A percentile compares a stretch with the other conserved stretches of the same genome.
Evolutionary conservation across 2,113 vertebrate genomes (phyloP).

Genomic region (Aleadryas rufinucha): DNA sequence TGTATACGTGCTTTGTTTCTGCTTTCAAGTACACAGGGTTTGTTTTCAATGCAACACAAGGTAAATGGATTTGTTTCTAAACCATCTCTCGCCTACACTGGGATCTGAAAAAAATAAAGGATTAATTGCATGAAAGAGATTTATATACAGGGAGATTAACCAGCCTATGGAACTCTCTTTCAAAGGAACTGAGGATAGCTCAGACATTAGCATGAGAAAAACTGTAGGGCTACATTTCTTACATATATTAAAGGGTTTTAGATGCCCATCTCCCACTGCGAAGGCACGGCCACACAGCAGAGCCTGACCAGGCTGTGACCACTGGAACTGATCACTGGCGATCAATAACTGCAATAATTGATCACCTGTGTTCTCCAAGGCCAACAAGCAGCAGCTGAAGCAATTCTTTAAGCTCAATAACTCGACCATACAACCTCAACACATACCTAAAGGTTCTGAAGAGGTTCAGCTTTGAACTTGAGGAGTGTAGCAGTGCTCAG

Average conservation of each 20-base stretch:
- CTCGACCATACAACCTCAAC: background rate
- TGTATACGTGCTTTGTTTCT: background rate
- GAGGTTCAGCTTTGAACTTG: background rate
- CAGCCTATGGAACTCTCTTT: background rate
- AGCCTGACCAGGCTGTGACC: background rate
- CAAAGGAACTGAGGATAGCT: background rate
- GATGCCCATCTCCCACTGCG: background rate
- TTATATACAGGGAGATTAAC: conserved; percentile 23
- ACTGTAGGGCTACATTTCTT: background rate
- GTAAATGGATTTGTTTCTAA: conserved; percentile 14
- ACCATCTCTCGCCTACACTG: background rate
- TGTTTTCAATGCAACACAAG: background rate
- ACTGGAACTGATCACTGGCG: background rate
- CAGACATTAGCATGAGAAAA: conserved; percentile 40
- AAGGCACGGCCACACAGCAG: background rate
- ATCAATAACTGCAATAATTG: background rate
- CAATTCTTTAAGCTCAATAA: accelerated
- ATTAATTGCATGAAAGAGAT: conserved; percentile 15
- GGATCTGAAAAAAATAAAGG: background rate
- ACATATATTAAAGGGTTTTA: background rate
- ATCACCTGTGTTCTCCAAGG: accelerated
- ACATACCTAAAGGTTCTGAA: background rate
- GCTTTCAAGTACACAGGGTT: background rate
- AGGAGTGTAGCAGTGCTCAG: background rate
- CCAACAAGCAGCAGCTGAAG: background rate